phyloP scores from a whole-genome alignment of 2,113 vertebrate species.

The Bettongia penicillata region DNA sequence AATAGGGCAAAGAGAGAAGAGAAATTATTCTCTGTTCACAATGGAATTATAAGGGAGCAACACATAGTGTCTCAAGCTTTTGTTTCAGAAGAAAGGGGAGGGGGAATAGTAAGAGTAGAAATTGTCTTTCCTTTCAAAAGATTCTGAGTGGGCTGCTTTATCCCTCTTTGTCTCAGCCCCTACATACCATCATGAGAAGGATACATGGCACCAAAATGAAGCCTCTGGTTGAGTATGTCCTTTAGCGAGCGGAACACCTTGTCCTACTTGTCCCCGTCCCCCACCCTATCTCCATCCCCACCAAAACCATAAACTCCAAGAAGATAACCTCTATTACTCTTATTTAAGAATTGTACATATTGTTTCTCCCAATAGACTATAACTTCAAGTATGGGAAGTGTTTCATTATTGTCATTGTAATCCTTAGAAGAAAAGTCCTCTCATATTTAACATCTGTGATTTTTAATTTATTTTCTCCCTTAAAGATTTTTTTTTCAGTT shows the following conservation, averaged over 20 bases:
- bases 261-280: background rate
- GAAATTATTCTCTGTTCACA: background rate
- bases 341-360: background rate
- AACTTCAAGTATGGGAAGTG: background rate
- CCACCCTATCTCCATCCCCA: background rate
- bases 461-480: background rate
- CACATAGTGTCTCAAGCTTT: background rate
- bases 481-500: background rate
- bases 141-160: background rate
- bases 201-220: background rate
- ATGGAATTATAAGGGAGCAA: background rate
- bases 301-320: background rate
- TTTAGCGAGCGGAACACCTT: background rate
- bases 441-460: background rate
- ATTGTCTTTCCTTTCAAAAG: background rate
- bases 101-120: background rate
- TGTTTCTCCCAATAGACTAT: background rate
- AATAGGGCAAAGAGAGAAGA: background rate
- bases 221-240: background rate
- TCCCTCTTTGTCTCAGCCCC: background rate
- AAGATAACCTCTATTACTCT: background rate
- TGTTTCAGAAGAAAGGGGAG: background rate
- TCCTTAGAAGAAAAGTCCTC: background rate
- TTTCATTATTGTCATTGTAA: background rate
- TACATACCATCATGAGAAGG: background rate